A percentile compares a stretch with the other conserved stretches of the same genome.
Conservation (phyloP, 2,113 vertebrate genomes). For the Rhineura floridana region DNA sequence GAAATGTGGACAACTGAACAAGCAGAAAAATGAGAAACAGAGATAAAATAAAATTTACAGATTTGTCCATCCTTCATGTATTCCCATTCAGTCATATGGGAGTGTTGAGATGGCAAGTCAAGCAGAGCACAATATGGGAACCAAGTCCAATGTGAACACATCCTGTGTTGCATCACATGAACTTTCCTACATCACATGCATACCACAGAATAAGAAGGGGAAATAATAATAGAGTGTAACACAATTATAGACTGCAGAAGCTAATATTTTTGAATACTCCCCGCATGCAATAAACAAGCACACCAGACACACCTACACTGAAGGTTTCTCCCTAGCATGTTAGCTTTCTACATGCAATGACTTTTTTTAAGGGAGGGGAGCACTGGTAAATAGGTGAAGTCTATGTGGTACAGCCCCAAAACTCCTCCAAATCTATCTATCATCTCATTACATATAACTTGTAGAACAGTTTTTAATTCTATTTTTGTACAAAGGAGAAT, state of each 20-base stretch:
- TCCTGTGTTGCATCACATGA: not conserved
- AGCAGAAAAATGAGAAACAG: too few relatives aligned
- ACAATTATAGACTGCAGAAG: too few relatives aligned
- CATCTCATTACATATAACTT: not conserved
- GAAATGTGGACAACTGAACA: too few relatives aligned
- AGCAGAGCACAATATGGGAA: not conserved
- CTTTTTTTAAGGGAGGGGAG: not conserved
- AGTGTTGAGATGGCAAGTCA: not conserved
- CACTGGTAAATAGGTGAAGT: not conserved
- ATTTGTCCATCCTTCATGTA: too few relatives aligned
- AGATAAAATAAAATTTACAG: too few relatives aligned
- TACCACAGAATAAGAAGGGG: not conserved
- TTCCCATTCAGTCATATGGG: not conserved
- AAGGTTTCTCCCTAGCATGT: not conserved
- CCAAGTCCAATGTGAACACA: not conserved
- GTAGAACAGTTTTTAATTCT: not conserved
- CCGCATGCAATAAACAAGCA: not conserved
- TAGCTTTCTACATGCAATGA: not conserved
- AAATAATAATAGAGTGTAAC: too few relatives aligned
- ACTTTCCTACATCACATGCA: not conserved
- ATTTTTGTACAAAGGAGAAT: slow-evolving; percentile 11
- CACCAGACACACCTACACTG: not conserved
- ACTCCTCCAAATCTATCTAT: too few relatives aligned
- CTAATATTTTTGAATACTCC: not conserved
- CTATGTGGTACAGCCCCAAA: not conserved